phyloP scores from a whole-genome alignment of 2,113 vertebrate genomes.

The Naja naja region DNA sequence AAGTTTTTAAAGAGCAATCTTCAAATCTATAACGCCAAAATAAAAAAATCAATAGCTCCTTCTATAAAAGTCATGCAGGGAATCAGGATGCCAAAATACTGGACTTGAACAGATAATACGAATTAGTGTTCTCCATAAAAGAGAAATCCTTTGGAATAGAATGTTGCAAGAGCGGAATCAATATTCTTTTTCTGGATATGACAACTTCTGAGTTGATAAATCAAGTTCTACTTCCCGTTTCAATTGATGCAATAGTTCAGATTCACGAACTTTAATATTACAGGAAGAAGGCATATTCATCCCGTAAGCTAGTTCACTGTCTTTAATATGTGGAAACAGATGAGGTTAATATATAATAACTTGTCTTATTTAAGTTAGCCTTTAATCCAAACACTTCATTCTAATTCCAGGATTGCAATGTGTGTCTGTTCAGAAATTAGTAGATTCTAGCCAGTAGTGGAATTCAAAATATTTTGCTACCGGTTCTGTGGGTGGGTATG shows the following conservation, averaged over 20 bases:
- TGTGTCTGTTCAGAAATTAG: not conserved
- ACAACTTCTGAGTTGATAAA: constrained; percentile 46
- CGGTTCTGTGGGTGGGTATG: too few species aligned
- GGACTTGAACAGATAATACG: constrained; percentile 47
- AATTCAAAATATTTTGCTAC: too few species aligned
- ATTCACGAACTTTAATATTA: constrained; percentile 41
- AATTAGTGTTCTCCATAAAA: constrained; percentile 59
- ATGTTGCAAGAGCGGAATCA: constrained; percentile 42
- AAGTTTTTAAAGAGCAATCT: constrained; percentile 40
- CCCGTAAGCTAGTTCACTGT: constrained; percentile 1
- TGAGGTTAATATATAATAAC: constrained; percentile 33
- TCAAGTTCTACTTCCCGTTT: constrained; percentile 44
- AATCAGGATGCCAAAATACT: constrained; percentile 50
- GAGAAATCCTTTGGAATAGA: constrained; percentile 41
- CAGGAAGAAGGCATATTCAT: constrained; percentile 29
- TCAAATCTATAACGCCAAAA: constrained; percentile 18
- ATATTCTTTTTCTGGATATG: constrained; percentile 29
- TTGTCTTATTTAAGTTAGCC: not conserved
- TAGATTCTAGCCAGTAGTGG: not conserved
- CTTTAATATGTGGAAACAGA: constrained; percentile 17
- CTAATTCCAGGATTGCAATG: not conserved
- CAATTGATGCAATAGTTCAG: constrained; percentile 19
- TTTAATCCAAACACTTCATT: constrained; percentile 15
- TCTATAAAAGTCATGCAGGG: constrained; percentile 44
- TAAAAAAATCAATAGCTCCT: constrained; percentile 48